Evolutionary conservation across 2,797 vertebrate species (phyloP).

Genomic region (Anisognathus igniventris): DNA sequence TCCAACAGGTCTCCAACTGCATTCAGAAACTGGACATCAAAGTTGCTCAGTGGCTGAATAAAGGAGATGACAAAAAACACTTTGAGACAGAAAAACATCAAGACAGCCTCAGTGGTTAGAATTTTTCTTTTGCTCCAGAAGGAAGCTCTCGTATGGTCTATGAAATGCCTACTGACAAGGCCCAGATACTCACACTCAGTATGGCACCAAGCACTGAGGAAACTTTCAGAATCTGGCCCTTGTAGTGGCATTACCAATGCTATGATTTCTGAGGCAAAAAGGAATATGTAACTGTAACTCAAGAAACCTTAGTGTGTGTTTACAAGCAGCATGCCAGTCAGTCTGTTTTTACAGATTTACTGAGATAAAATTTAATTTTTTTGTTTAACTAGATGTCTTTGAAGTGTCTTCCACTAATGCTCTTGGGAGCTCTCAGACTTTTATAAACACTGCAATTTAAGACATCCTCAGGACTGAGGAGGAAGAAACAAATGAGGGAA

Average conservation of each 20-base stretch:
- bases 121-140: background rate
- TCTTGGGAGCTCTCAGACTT: background rate
- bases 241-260: background rate
- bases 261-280: background rate
- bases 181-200: background rate
- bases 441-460: background rate
- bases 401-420: background rate
- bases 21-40: constrained; percentile 86
- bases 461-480: background rate
- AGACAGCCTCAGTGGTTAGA: background rate
- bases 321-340: background rate
- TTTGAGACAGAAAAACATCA: background rate
- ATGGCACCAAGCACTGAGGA: background rate
- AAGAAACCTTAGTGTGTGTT: background rate
- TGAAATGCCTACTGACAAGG: background rate
- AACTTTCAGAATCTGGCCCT: background rate
- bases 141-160: background rate
- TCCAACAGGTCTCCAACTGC: constrained; percentile 87
- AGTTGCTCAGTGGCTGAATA: constrained; percentile 80
- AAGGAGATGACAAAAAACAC: background rate
- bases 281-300: background rate
- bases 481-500: background rate
- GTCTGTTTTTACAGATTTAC: background rate
- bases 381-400: background rate
- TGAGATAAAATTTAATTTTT: background rate